These are phyloP conservation scores for Monochamus saltuarius DNA, from an alignment of 1,140 invertebrate species.

Conservation along the genomic window DNA sequence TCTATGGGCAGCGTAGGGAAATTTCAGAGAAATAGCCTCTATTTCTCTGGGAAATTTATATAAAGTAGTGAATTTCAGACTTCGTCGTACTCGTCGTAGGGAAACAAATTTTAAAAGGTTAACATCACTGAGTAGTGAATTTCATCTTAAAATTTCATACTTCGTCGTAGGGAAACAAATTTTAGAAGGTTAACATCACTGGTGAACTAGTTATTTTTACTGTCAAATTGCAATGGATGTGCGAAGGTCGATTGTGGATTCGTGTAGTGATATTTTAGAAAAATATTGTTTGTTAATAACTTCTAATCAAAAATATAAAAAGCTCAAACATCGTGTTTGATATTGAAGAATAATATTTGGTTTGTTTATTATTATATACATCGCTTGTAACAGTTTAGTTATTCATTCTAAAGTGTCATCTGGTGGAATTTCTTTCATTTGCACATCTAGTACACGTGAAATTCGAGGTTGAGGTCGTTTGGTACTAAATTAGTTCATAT, in stretches of 20 bases:
- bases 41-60: too few relatives aligned
- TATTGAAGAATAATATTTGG: slow-evolving; percentile 22
- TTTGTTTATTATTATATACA: background rate
- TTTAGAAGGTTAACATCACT: too few relatives aligned
- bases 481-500: slow-evolving; percentile 28
- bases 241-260: slow-evolving; percentile 27
- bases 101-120: too few relatives aligned
- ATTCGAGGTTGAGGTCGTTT: slow-evolving; percentile 36
- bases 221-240: slow-evolving; percentile 41
- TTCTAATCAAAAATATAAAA: slow-evolving; percentile 38
- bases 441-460: slow-evolving; percentile 44
- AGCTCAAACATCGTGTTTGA: slow-evolving; percentile 40
- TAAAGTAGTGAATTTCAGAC: too few relatives aligned
- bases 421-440: slow-evolving; percentile 25
- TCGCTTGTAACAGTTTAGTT: background rate
- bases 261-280: slow-evolving; percentile 25
- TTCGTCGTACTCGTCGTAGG: too few relatives aligned
- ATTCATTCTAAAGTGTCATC: slow-evolving; percentile 29
- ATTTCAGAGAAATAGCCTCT: too few relatives aligned
- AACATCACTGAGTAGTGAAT: too few relatives aligned
- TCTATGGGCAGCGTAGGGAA: too few relatives aligned
- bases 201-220: too few relatives aligned
- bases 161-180: too few relatives aligned
- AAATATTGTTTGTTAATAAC: slow-evolving; percentile 25
- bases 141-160: too few relatives aligned